Base-by-base conservation (phyloP, 2,888 invertebrate species). In the Ophion costatus region DNA sequence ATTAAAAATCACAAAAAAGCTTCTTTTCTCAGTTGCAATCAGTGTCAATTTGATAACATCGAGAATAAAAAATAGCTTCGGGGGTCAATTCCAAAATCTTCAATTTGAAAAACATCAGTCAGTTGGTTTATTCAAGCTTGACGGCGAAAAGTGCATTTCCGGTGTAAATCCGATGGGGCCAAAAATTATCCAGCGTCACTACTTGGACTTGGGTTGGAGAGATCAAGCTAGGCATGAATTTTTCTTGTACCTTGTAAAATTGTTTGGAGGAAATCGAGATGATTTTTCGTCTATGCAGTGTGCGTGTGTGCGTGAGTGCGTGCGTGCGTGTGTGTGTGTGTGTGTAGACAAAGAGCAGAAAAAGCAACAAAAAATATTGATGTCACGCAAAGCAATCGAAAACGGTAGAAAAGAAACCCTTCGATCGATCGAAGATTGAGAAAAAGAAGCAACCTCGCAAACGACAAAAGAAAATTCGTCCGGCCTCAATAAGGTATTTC, bases 331-430 rank as follows among this genome's bases (percentile, higher is more conserved):
- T n/a, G n/a, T n/a, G n/a, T n/a, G n/a, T n/a, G n/a, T n/a, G n/a
- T n/a, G n/a, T n/a, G n/a, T n/a, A n/a, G n/a, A 51, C 51, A 42
- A 70, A 59, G n/a, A 56, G 59, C 51, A 29, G 66, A 67, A 76
- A 74, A 24, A 77, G 56, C 74, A 76, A 61, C 70, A 57, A 59
- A 63, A 74, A 67, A 83, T 85, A 83, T 87, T 87, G 75, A 88
- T 87, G 81, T 87, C 86, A 86, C 82, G 83, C 56, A 38, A 88
- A 87, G 82, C 86, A 87, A 89, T 88, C 84, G 76, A 80, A 86
- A 63, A 33, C n/a, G 3, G 17, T 86, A 87, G 24, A 22, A 63
- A 7, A 29, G 29, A 24, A 63, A 63, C 3, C 3, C 20, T 63
- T 29, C 4, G 6, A 22, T 14, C 63, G 22, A 10, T 63, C 24